Base-by-base conservation (phyloP, 2,113 vertebrate species). In the Scomber scombrus region DNA sequence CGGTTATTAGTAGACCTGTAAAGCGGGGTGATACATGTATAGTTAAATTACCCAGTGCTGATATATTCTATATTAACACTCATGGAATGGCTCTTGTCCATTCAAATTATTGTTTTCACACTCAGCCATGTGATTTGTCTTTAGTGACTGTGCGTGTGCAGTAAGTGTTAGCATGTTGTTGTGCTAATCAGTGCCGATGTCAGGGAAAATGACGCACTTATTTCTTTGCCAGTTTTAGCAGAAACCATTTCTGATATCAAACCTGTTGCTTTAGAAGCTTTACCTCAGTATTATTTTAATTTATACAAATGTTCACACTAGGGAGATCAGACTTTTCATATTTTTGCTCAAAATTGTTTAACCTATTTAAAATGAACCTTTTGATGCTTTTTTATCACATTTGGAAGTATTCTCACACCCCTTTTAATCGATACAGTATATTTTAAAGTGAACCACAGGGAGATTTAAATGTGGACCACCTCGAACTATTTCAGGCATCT, bases 161-260 rank as follows among this genome's bases (percentile, higher is more conserved):
- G 11, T 12, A 62, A 26, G 26, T 8, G 45, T 62, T 47, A 15
- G 40, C 18, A 64, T 68, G 54, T 66, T 78, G 55, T 40, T 0
- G 45, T 58, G 80, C 67, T 75, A 64, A 70, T 61, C 18, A 45
- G 23, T 47, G 54, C 18, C 23, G 49, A 57, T 54, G 68, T 64
- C 8, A 10, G 51, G 46, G 45, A 29, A 63, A 78, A 68, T 77
- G 19, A 82, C 29, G 55, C 16, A 49, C 55, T 29, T 60, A 16
- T 63, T 61, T 75, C 1, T 4, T 45, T 67, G 64, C 23, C 23
- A 61, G 11, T 66, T 58, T 58, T 51, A 40, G 55, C 19, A 47
- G 57, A 31, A 82, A 29, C 71, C 14, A 14, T 5, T 70, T 23
- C 55, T 23, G 34, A 31, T 14, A 47, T 26, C 52, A 65, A 56